phyloP scores from a whole-genome alignment of 1,140 invertebrate species.

The Trichonephila inaurata region DNA sequence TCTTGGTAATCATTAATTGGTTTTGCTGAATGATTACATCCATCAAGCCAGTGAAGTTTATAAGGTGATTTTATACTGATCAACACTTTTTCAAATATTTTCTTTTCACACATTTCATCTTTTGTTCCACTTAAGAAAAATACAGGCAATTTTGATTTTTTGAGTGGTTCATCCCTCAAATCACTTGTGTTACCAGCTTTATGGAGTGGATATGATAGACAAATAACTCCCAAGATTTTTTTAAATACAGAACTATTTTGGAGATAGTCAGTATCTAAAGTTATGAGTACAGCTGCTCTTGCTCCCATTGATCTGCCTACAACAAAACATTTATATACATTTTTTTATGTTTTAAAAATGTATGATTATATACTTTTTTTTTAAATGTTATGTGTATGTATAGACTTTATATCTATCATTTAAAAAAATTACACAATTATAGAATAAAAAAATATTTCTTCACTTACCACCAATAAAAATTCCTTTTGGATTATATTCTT shows the following conservation, averaged over 20 bases:
- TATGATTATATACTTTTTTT: too few species aligned
- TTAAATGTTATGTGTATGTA: too few species aligned
- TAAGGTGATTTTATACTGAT: neutral
- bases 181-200: neutral
- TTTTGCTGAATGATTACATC: conserved; percentile 42
- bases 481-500: conserved; percentile 42
- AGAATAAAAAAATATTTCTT: neutral
- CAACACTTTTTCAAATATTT: conserved; percentile 42
- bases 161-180: conserved; percentile 56
- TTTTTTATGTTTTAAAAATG: too few species aligned
- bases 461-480: conserved; percentile 66
- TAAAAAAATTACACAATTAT: neutral
- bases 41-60: conserved; percentile 61
- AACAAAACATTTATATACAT: neutral
- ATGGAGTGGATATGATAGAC: conserved; percentile 64
- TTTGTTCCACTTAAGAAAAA: conserved; percentile 69
- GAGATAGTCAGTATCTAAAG: neutral
- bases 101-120: conserved; percentile 70
- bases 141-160: conserved; percentile 22
- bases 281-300: conserved; percentile 58
- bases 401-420: neutral
- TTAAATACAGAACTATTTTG: neutral
- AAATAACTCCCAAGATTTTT: conserved; percentile 59
- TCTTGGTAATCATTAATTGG: conserved; percentile 51
- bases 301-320: conserved; percentile 71